phyloP scores from a whole-genome alignment of 2,113 vertebrate species.

The Microcebus griseorufus region DNA sequence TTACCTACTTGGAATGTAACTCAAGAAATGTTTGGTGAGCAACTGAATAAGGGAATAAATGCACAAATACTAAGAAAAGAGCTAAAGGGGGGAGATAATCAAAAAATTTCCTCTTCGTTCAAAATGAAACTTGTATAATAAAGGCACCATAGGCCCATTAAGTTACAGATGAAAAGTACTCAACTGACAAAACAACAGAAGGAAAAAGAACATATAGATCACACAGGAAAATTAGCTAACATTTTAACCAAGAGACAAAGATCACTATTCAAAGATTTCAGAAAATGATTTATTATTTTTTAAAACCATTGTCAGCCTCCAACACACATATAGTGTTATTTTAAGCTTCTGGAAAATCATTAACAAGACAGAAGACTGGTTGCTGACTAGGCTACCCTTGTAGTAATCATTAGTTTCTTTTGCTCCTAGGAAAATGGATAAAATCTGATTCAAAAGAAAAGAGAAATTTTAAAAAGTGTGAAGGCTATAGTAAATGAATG shows the following conservation, averaged over 20 bases:
- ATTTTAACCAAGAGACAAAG: neutral
- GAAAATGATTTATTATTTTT: conserved; percentile 4
- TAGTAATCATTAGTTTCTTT: conserved; percentile 17
- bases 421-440: neutral
- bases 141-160: neutral
- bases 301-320: neutral
- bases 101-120: neutral
- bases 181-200: neutral
- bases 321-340: neutral
- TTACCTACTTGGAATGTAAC: neutral
- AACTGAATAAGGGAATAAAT: conserved; percentile 4
- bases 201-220: neutral
- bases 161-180: neutral
- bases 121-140: neutral
- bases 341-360: conserved; percentile 39
- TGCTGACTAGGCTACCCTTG: conserved; percentile 29
- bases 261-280: conserved; percentile 2
- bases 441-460: conserved; percentile 20
- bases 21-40: neutral
- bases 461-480: neutral
- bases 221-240: neutral
- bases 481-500: conserved; percentile 36
- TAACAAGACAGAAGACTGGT: neutral
- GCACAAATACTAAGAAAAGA: neutral
- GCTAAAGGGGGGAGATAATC: neutral